Conservation (phyloP, 2,797 vertebrate species). For the Acipenser oxyrinchus region DNA sequence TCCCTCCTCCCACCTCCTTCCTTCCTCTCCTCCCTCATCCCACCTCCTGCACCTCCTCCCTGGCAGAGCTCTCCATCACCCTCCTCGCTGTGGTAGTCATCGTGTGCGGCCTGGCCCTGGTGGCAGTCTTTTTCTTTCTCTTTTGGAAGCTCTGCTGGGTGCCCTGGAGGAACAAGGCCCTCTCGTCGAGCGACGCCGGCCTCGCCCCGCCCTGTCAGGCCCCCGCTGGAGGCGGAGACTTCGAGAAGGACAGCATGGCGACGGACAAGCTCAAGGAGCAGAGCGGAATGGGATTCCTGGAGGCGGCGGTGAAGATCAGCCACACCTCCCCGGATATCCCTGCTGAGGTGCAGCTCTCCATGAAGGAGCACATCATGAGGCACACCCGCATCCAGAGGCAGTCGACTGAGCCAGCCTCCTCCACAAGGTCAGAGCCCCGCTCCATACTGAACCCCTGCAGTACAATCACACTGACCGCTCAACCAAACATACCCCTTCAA, state of each 20-base stretch:
- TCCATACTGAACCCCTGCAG: not conserved
- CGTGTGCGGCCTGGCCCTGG: slow-evolving; percentile 68
- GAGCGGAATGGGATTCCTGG: slow-evolving; percentile 64
- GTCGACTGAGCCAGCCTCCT: slow-evolving; percentile 68
- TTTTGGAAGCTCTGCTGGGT: slow-evolving; percentile 79
- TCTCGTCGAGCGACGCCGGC: slow-evolving; percentile 46
- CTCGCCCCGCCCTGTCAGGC: slow-evolving; percentile 29
- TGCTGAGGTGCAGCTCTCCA: slow-evolving; percentile 72
- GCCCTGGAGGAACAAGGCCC: slow-evolving; percentile 64
- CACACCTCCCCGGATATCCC: slow-evolving; percentile 78
- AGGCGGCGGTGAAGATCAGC: slow-evolving; percentile 76
- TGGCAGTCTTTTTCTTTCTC: slow-evolving; percentile 71
- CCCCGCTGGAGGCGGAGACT: slow-evolving; percentile 33
- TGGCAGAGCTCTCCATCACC: slow-evolving; percentile 65
- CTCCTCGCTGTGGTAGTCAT: slow-evolving; percentile 67
- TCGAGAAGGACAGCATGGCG: slow-evolving; percentile 55
- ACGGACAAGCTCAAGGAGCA: slow-evolving; percentile 67
- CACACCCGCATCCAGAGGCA: slow-evolving; percentile 68
- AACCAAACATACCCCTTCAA: not conserved
- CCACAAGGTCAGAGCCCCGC: slow-evolving; percentile 57
- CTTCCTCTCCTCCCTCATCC: slow-evolving; percentile 7
- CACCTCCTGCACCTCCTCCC: slow-evolving; percentile 22
- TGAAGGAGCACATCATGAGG: slow-evolving; percentile 67
- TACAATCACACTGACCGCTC: too few relatives aligned
- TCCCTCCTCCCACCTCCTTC: not conserved